Conservation (phyloP, 2,797 vertebrate genomes). For the Pteropus rufus region DNA sequence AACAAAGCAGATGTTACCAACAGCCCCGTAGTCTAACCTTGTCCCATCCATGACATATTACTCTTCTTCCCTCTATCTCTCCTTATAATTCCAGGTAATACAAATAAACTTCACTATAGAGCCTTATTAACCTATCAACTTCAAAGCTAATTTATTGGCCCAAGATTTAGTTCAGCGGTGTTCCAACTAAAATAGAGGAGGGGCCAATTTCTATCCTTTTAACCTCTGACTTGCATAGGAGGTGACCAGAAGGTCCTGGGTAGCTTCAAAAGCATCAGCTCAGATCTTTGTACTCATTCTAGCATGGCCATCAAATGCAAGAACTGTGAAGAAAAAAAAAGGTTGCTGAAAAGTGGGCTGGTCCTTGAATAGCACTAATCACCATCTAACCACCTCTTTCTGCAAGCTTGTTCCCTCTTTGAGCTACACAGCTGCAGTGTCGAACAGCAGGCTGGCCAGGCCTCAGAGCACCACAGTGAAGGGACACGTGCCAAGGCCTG, state of each 20-base stretch:
- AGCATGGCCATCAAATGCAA: slow-evolving; percentile 57
- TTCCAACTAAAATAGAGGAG: slow-evolving; percentile 6
- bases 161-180: slow-evolving; percentile 50
- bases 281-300: slow-evolving; percentile 69
- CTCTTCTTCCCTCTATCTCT: neutral
- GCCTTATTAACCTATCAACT: neutral
- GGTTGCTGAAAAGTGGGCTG: slow-evolving; percentile 52
- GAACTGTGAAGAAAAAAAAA: slow-evolving; percentile 72
- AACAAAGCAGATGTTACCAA: neutral
- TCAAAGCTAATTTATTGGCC: neutral
- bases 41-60: neutral
- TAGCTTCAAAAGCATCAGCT: slow-evolving; percentile 66
- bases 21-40: neutral
- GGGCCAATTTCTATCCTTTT: slow-evolving; percentile 57
- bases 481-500: slow-evolving; percentile 38
- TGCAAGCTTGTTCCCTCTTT: slow-evolving; percentile 65
- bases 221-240: slow-evolving; percentile 54
- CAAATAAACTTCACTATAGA: neutral
- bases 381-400: slow-evolving; percentile 67
- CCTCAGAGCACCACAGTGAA: slow-evolving; percentile 46
- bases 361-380: slow-evolving; percentile 61
- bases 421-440: slow-evolving; percentile 69
- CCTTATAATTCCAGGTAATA: neutral
- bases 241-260: slow-evolving; percentile 67
- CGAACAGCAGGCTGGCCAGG: slow-evolving; percentile 54